Conservation (phyloP, 1,140 invertebrate genomes). For the Ladona fulva region DNA sequence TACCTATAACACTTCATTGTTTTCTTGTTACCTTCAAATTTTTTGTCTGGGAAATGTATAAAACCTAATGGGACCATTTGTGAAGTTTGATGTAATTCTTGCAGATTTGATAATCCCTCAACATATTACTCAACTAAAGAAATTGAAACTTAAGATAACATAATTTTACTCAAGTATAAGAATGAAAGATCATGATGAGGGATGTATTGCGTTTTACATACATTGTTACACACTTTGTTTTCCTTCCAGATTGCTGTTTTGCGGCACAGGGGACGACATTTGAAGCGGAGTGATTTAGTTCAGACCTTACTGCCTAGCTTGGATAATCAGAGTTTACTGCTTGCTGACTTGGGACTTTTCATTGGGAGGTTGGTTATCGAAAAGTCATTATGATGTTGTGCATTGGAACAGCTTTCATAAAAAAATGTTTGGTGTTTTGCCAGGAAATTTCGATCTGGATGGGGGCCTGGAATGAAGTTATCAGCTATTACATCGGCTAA, state of each 20-base stretch:
- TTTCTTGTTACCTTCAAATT: too few relatives aligned
- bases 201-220: too few relatives aligned
- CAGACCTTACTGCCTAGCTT: neutral
- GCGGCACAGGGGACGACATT: neutral
- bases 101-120: too few relatives aligned
- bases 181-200: too few relatives aligned
- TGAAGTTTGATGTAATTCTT: too few relatives aligned
- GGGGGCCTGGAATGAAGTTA: neutral
- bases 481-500: neutral
- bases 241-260: neutral
- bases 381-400: neutral
- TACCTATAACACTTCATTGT: too few relatives aligned
- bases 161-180: too few relatives aligned
- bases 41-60: too few relatives aligned
- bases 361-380: neutral
- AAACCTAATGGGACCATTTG: too few relatives aligned
- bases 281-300: neutral
- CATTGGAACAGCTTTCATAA: neutral
- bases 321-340: neutral
- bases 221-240: neutral
- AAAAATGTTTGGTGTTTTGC: neutral
- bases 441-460: neutral
- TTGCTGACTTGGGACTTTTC: neutral
- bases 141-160: too few relatives aligned
- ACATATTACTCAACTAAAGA: too few relatives aligned